Evolutionary conservation across 2,797 vertebrate genomes (phyloP).

Genomic region (Trichosurus vulpecula): DNA sequence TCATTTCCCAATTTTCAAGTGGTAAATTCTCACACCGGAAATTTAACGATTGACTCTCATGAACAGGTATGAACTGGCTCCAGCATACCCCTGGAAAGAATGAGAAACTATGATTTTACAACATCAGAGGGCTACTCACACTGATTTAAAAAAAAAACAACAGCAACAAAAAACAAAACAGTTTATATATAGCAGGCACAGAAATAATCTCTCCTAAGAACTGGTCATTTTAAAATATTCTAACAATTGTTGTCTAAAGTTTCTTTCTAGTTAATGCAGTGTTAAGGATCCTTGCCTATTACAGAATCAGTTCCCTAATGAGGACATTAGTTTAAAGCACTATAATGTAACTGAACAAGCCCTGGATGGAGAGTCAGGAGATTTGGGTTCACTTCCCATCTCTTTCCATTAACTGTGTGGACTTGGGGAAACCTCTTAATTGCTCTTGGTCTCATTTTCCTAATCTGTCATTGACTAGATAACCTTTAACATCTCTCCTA

Average conservation of each 20-base stretch:
- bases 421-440: not conserved
- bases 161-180: not conserved
- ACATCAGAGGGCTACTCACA: not conserved
- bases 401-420: not conserved
- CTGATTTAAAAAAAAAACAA: not conserved
- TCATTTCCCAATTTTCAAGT: not conserved
- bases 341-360: not conserved
- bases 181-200: not conserved
- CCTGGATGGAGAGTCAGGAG: not conserved
- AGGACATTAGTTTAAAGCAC: not conserved
- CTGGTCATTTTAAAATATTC: slow-evolving; percentile 51
- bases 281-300: not conserved
- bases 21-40: not conserved
- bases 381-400: not conserved
- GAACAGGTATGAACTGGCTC: not conserved
- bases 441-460: not conserved
- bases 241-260: slow-evolving; percentile 55
- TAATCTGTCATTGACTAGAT: not conserved
- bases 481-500: not conserved
- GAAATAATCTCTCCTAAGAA: slow-evolving; percentile 50
- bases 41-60: not conserved
- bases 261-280: not conserved
- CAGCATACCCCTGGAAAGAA: not conserved
- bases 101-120: not conserved
- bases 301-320: not conserved